Evolutionary conservation across 2,888 invertebrate genomes (phyloP).

Genomic region (Malthinus flaveolus): DNA sequence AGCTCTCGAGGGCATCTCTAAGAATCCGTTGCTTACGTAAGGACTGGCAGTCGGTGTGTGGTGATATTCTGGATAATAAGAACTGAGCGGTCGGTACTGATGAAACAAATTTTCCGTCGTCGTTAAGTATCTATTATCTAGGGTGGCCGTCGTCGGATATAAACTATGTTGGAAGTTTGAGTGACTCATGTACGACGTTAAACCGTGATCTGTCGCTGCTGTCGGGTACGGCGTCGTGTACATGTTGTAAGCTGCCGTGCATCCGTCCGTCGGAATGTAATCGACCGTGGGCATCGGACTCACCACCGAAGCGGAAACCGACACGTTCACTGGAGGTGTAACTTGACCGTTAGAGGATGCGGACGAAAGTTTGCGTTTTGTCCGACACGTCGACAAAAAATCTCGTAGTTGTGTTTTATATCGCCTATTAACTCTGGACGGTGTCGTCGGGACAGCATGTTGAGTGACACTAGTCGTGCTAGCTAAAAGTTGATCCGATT

Average conservation of each 20-base stretch:
- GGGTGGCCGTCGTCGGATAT: conserved; percentile 58
- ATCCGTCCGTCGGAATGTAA: conserved; percentile 68
- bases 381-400: conserved; percentile 89
- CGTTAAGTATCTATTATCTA: conserved; percentile 67
- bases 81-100: conserved; percentile 85
- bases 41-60: conserved; percentile 67
- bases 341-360: conserved; percentile 48
- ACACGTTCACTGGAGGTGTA: conserved; percentile 54
- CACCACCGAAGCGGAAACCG: conserved; percentile 61
- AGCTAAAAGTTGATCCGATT: conserved; percentile 74
- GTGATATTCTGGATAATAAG: conserved; percentile 79
- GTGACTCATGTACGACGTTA: conserved; percentile 69
- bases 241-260: conserved; percentile 76
- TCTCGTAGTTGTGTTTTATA: conserved; percentile 94
- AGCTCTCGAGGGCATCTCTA: conserved; percentile 72
- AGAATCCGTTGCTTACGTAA: conserved; percentile 81
- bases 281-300: conserved; percentile 66
- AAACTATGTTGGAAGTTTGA: conserved; percentile 67
- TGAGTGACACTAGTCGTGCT: conserved; percentile 60
- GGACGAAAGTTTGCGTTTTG: conserved; percentile 61
- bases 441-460: conserved; percentile 63
- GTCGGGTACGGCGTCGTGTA: conserved; percentile 79
- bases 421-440: conserved; percentile 81
- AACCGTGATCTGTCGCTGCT: conserved; percentile 64
- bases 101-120: conserved; percentile 85